Conservation (phyloP, 2,113 vertebrate species). For the Gadus macrocephalus region DNA sequence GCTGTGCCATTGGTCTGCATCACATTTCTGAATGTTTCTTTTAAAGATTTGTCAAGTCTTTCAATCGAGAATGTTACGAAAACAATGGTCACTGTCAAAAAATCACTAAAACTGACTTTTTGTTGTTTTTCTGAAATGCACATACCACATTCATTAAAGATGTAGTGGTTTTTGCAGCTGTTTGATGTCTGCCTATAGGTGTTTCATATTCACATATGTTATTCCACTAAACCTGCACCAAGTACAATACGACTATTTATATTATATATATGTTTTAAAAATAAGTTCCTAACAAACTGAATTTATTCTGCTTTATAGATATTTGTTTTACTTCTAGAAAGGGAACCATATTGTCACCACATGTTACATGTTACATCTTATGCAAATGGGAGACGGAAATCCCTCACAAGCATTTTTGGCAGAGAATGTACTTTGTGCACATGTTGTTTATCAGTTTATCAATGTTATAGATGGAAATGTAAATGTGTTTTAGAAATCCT, state of each 20-base stretch:
- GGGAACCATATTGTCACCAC: not conserved
- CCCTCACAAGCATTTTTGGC: constrained; percentile 39
- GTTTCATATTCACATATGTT: constrained; percentile 23
- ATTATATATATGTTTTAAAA: not conserved
- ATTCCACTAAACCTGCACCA: not conserved
- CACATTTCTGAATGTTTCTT: constrained; percentile 11
- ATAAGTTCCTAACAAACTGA: not conserved
- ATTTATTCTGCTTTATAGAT: not conserved
- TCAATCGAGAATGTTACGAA: too few species aligned
- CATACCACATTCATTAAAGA: constrained; percentile 13
- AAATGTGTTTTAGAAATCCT: constrained; percentile 11
- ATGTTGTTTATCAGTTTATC: constrained; percentile 34
- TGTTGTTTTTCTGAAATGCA: too few species aligned
- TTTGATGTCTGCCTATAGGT: constrained; percentile 31
- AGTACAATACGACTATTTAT: not conserved
- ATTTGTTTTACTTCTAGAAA: not conserved
- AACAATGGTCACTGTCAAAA: too few species aligned
- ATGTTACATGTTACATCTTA: not conserved
- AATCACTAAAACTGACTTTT: too few species aligned
- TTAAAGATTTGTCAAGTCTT: too few species aligned
- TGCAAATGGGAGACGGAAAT: not conserved
- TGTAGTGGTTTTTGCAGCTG: constrained; percentile 17
- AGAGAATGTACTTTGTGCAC: constrained; percentile 55
- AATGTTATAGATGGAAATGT: constrained; percentile 31
- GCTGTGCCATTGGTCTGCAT: not conserved